A percentile compares a stretch with the other conserved stretches of the same genome.
Evolutionary conservation across 2,888 invertebrate species (phyloP).

Genomic region (Drosophila subsilvestris): DNA sequence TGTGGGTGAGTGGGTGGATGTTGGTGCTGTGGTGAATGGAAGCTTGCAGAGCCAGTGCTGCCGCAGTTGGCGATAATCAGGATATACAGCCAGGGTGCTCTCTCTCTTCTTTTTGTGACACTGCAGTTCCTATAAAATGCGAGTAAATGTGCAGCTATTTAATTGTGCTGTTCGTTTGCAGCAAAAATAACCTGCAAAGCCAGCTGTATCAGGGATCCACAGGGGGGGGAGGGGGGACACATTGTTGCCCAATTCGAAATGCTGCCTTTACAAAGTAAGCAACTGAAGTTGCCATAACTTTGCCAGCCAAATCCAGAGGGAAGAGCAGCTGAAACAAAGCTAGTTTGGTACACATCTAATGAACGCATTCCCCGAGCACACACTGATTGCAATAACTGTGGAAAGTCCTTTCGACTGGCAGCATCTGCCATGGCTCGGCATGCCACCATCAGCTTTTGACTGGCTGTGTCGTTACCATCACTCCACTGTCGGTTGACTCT

Average conservation of each 20-base stretch:
- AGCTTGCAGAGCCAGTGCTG: constrained; percentile 52
- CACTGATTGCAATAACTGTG: constrained; percentile 1
- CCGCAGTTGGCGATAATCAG: constrained; percentile 19
- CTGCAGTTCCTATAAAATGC: not conserved
- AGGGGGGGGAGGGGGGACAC: too few species aligned
- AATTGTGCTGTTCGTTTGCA: too few species aligned
- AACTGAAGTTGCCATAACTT: not conserved
- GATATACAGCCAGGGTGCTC: not conserved
- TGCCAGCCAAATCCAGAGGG: not conserved
- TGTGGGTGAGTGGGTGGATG: constrained; percentile 28
- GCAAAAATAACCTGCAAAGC: too few species aligned
- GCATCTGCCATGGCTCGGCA: constrained; percentile 22
- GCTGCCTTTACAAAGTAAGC: too few species aligned
- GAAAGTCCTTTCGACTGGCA: not conserved
- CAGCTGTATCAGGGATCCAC: too few species aligned
- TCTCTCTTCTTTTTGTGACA: not conserved
- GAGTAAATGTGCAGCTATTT: not conserved
- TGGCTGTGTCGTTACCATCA: constrained; percentile 21
- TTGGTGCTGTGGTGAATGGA: constrained; percentile 24
- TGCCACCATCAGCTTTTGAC: constrained; percentile 24
- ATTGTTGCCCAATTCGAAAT: too few species aligned
- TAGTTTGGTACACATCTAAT: constrained; percentile 7
- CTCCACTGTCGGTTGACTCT: constrained; percentile 12
- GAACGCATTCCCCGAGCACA: constrained; percentile 7
- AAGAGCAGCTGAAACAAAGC: not conserved